Evolutionary conservation across 2,888 invertebrate species (phyloP).

Genomic region (Trissonchulus latispiculum): DNA sequence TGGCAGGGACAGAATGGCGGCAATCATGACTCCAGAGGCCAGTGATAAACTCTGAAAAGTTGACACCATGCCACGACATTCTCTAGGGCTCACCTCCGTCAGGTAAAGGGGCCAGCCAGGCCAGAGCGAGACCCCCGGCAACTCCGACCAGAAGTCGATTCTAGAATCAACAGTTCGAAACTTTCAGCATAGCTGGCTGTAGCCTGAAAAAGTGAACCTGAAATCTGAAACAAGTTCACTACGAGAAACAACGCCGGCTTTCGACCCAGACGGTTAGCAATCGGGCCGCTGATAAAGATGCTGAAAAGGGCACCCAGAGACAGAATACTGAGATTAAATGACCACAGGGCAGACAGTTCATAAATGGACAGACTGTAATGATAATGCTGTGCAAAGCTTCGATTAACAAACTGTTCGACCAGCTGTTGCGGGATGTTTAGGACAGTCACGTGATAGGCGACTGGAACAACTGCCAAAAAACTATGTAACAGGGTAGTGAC

Average conservation of each 20-base stretch:
- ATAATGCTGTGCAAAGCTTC: neutral
- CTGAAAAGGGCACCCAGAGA: neutral
- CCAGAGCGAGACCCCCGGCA: neutral
- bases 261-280: neutral
- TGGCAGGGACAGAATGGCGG: neutral
- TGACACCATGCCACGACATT: neutral
- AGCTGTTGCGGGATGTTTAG: neutral
- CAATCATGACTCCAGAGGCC: neutral
- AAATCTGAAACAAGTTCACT: neutral
- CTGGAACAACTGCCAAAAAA: neutral
- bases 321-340: neutral
- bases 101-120: neutral
- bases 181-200: neutral
- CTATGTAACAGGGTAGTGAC: neutral
- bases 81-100: neutral
- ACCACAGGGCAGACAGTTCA: neutral
- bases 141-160: constrained; percentile 10
- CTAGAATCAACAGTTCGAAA: constrained; percentile 15
- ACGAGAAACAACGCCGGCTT: neutral
- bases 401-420: neutral
- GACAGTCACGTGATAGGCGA: neutral
- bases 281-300: neutral
- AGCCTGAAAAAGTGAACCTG: neutral
- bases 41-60: neutral
- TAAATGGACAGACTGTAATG: neutral